Conservation (phyloP, 2,797 vertebrate species). For the Ptychobarbus kaznakovi region DNA sequence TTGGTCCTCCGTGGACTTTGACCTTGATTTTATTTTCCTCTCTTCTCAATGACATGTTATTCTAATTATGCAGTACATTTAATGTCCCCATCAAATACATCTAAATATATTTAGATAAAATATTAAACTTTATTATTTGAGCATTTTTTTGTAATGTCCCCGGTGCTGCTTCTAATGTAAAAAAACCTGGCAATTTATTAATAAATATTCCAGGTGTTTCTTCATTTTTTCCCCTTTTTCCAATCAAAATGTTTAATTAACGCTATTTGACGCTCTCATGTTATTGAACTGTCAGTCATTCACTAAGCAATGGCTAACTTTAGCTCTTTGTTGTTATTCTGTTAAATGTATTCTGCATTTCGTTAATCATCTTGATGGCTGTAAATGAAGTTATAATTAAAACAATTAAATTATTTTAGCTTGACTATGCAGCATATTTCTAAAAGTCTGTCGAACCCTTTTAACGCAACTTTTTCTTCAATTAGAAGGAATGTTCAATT, state of each 20-base stretch:
- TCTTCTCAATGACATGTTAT: neutral
- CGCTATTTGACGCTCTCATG: neutral
- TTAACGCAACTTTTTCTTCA: neutral
- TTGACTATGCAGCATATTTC: neutral
- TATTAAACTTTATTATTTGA: neutral
- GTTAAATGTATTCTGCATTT: neutral
- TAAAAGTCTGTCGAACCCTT: neutral
- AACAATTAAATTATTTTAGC: neutral
- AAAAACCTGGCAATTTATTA: neutral
- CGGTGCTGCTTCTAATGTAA: neutral
- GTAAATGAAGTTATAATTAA: slow-evolving; percentile 11
- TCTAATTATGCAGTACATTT: neutral
- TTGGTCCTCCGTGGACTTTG: neutral
- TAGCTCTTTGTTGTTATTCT: neutral
- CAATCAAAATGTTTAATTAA: neutral
- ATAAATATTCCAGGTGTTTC: slow-evolving; percentile 16
- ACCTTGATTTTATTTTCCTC: neutral
- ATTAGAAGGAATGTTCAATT: neutral
- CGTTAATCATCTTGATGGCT: neutral
- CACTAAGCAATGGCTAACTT: neutral
- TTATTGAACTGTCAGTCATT: slow-evolving; percentile 3
- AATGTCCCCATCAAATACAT: neutral
- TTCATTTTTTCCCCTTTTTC: neutral
- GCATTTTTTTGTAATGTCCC: neutral
- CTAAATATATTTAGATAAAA: neutral